Conservation (phyloP, 1,140 invertebrate genomes). For the Achatina immaculata region DNA sequence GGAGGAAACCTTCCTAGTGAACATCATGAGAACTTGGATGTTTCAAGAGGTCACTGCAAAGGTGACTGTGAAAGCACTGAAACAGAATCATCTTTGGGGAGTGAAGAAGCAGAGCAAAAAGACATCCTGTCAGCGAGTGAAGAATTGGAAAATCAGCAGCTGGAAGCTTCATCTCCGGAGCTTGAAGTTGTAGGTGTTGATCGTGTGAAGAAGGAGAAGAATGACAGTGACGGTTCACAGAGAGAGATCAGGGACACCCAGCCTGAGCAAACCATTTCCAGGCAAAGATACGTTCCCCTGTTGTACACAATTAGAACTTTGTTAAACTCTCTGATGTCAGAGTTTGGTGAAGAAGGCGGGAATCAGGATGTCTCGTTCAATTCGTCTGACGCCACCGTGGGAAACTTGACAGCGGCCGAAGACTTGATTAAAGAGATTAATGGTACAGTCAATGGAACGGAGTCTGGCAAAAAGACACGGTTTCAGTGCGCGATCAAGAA, state of each 20-base stretch:
- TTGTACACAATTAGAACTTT: constrained; percentile 28
- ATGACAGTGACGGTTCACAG: not conserved
- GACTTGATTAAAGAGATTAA: constrained; percentile 43
- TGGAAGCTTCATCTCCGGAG: not conserved
- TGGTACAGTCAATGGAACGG: constrained; percentile 51
- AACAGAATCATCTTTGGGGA: not conserved
- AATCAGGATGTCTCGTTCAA: not conserved
- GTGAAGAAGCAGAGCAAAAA: not conserved
- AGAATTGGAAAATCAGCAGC: not conserved
- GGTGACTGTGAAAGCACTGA: not conserved
- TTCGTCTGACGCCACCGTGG: constrained; percentile 2
- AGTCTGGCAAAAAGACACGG: constrained; percentile 56
- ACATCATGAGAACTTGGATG: not conserved
- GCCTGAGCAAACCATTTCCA: not conserved
- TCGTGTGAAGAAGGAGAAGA: not conserved
- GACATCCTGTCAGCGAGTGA: not conserved
- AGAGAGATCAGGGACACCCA: not conserved
- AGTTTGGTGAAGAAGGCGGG: constrained; percentile 27
- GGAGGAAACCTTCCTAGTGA: not conserved
- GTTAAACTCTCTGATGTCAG: constrained; percentile 22
- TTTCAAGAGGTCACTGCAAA: not conserved
- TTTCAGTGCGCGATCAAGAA: constrained; percentile 65
- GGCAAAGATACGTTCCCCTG: constrained; percentile 25
- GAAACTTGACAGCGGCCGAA: constrained; percentile 31
- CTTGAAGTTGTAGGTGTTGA: not conserved